Percentiles rank a stretch among this genome's conserved stretches.
These are phyloP conservation scores for Prosopocoilus inquinatus DNA, from an alignment of 2,888 invertebrate species.

Conservation along the genomic window DNA sequence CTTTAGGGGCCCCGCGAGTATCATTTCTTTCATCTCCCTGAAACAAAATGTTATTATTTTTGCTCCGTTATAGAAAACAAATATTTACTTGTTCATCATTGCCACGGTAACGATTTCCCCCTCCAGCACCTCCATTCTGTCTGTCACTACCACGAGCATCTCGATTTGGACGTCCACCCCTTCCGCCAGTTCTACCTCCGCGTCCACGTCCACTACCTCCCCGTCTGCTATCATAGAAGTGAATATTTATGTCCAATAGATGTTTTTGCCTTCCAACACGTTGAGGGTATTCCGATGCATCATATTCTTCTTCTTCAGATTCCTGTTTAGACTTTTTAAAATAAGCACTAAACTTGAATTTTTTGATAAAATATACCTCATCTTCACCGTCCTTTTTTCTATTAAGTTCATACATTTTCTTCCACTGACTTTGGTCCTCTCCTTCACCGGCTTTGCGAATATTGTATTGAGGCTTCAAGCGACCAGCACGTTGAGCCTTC, in stretches of 20 bases:
- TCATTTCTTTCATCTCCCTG: slow-evolving; percentile 23
- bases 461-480: slow-evolving; percentile 85
- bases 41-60: slow-evolving; percentile 2
- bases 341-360: not conserved
- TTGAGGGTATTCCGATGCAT: slow-evolving; percentile 77
- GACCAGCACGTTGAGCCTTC: slow-evolving; percentile 80
- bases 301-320: slow-evolving; percentile 59
- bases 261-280: slow-evolving; percentile 85
- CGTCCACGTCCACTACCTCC: slow-evolving; percentile 66
- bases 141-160: slow-evolving; percentile 36
- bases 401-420: slow-evolving; percentile 80
- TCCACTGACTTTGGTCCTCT: slow-evolving; percentile 88
- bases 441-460: slow-evolving; percentile 93
- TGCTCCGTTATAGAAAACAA: not conserved
- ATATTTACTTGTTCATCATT: slow-evolving; percentile 29
- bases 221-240: slow-evolving; percentile 77
- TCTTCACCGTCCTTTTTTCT: slow-evolving; percentile 65
- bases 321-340: slow-evolving; percentile 32
- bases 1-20: slow-evolving; percentile 68
- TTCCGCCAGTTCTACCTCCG: slow-evolving; percentile 52
- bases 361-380: slow-evolving; percentile 34
- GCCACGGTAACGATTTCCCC: slow-evolving; percentile 19
- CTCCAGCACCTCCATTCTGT: slow-evolving; percentile 40
- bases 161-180: slow-evolving; percentile 37
- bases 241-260: slow-evolving; percentile 83